A percentile compares a stretch with the other conserved stretches of the same genome.
Conservation (phyloP, 1,140 invertebrate genomes). For the Procambarus clarkii region DNA sequence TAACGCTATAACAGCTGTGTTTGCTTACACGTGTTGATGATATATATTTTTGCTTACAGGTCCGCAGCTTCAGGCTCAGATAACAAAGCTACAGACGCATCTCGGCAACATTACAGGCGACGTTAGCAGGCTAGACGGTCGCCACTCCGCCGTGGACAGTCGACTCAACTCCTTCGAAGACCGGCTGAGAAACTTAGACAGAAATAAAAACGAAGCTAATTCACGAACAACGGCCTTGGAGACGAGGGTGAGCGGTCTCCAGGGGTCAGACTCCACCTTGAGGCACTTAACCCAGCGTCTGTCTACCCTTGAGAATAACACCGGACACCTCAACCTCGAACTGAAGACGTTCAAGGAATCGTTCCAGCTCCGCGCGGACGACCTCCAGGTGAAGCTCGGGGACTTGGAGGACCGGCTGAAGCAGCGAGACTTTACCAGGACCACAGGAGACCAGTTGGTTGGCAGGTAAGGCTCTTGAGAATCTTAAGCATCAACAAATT, state of each 20-base stretch:
- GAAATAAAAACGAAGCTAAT: no score
- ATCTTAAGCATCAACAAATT: no score
- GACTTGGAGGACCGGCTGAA: not conserved
- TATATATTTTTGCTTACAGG: not conserved
- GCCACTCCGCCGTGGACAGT: not conserved
- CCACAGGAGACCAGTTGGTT: no score
- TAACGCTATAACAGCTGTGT: no score
- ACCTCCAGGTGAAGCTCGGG: not conserved
- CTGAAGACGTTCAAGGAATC: not conserved
- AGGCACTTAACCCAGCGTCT: not conserved
- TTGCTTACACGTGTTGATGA: not conserved
- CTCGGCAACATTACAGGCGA: not conserved
- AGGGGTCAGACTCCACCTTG: not conserved
- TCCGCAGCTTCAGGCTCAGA: not conserved
- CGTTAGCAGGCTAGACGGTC: not conserved
- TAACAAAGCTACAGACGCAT: not conserved
- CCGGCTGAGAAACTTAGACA: not conserved
- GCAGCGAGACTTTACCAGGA: not conserved
- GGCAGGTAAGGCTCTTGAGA: no score
- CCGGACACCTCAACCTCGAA: not conserved
- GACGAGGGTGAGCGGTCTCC: not conserved
- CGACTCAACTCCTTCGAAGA: not conserved
- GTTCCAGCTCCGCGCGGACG: not conserved
- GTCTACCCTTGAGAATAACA: not conserved
- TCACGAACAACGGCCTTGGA: not conserved